Base-by-base conservation (phyloP, 2,888 invertebrate species). In the Myopa tessellatipennis region DNA sequence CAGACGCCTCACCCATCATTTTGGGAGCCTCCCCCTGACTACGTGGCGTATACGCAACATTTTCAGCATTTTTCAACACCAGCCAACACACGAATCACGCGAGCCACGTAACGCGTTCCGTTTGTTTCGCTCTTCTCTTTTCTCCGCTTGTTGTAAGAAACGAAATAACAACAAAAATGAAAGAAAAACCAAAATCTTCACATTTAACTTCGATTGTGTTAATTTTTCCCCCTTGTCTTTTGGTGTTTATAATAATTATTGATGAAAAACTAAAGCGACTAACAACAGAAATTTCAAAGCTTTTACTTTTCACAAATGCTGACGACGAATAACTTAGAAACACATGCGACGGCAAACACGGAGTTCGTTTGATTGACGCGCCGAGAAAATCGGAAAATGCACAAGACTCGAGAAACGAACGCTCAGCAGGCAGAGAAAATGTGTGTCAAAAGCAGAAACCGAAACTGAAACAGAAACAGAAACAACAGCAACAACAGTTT, bases 301-400 rank as follows among this genome's bases (percentile, higher is more conserved):
- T 26, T 26, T 26, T 26, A 26, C 14, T 52, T 52, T 52, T 8
- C 8, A 52, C 14, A 52, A 52, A 12, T 52, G 8, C 52, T 52
- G 1, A 14, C 52, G 14, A 10, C 45, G 45, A 45, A 45, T 6
- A 45, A 45, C 45, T 45, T 45, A 71, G 75, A 76, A 76, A 78
- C 80, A 82, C 85, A 82, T 83, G 81, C 83, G 81, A 80, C 80
- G 79, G 74, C 82, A 82, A 82, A 82, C 85, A 84, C 85, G 84
- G 83, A 82, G 84, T 83, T 83, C 81, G 81, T 84, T 83, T 85
- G 85, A 85, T 84, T 85, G 85, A 85, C 84, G 82, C 83, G 80
- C 76, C 78, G 82, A 82, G 82, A 83, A 83, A 82, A 82, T 84
- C 81, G 82, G 82, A 83, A 85, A 84, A 81, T 85, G 83, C 82